Evolutionary conservation across 2,113 vertebrate species (phyloP).

Genomic region (Brachionichthys hirsutus): DNA sequence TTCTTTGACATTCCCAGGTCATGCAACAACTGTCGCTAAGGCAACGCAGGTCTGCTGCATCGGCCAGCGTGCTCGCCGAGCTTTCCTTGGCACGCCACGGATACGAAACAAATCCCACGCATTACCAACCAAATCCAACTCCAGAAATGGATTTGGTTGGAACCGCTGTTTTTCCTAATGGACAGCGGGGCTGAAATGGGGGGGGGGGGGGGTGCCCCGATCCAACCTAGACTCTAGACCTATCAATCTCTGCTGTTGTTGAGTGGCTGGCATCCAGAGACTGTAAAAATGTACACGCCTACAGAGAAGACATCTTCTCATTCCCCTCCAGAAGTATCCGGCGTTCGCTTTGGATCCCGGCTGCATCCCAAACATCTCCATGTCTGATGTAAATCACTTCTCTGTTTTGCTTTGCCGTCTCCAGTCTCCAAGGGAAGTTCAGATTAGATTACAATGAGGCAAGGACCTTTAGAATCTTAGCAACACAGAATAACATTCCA

Average conservation of each 20-base stretch:
- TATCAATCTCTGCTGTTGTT: conserved; percentile 59
- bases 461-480: background rate
- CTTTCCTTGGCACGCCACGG: conserved; percentile 21
- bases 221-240: conserved; percentile 59
- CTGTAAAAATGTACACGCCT: conserved; percentile 66
- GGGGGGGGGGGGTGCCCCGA: conserved; percentile 27
- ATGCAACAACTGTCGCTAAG: conserved; percentile 31
- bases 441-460: background rate
- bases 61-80: conserved; percentile 19
- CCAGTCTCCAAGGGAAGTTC: background rate
- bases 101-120: conserved; percentile 40
- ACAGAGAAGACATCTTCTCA: conserved; percentile 57
- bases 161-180: conserved; percentile 41
- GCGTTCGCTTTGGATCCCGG: conserved; percentile 5
- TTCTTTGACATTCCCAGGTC: conserved; percentile 14
- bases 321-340: conserved; percentile 28
- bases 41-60: conserved; percentile 24
- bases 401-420: background rate
- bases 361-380: conserved; percentile 21
- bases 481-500: background rate
- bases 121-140: conserved; percentile 26
- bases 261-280: conserved; percentile 49
- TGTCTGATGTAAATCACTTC: background rate
- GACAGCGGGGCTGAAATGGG: conserved; percentile 10
- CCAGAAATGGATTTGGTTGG: conserved; percentile 46